Evolutionary conservation across 1,140 invertebrate genomes (phyloP).

Genomic region (Pectinophora gossypiella): DNA sequence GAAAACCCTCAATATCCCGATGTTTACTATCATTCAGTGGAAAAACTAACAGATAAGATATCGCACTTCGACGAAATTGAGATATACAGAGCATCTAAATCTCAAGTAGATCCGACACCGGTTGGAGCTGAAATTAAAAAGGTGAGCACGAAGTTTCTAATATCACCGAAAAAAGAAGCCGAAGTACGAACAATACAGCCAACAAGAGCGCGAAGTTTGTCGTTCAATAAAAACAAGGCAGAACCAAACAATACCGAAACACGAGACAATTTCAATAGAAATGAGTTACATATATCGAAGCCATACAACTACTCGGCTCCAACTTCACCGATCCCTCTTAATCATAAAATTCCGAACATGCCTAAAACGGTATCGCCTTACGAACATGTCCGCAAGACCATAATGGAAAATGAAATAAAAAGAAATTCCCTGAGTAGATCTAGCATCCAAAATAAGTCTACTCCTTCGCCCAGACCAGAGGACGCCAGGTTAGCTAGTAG

Average conservation of each 20-base stretch:
- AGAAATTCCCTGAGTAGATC: constrained; percentile 46
- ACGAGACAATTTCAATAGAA: constrained; percentile 9
- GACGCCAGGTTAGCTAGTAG: background rate
- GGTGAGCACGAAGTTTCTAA: constrained; percentile 65
- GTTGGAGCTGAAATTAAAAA: constrained; percentile 69
- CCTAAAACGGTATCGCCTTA: constrained; percentile 61
- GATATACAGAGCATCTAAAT: constrained; percentile 51
- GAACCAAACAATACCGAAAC: background rate
- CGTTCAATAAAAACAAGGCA: constrained; percentile 35
- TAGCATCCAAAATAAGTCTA: constrained; percentile 33
- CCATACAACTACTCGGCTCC: constrained; percentile 66
- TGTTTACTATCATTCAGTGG: constrained; percentile 65
- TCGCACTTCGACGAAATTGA: constrained; percentile 50
- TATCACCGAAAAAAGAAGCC: constrained; percentile 71
- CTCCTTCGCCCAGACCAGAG: constrained; percentile 28
- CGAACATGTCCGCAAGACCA: constrained; percentile 51
- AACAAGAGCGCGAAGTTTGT: constrained; percentile 60
- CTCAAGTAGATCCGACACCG: constrained; percentile 46
- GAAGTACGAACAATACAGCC: constrained; percentile 64
- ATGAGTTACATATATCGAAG: constrained; percentile 27
- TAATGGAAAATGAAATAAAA: constrained; percentile 57
- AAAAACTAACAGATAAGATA: constrained; percentile 51
- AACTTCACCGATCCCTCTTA: constrained; percentile 50
- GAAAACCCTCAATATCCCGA: constrained; percentile 37
- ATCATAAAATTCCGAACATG: constrained; percentile 56